A percentile compares a stretch with the other conserved stretches of the same genome.
phyloP scores from a whole-genome alignment of 2,888 invertebrate species.

The Melinaea menophilus region DNA sequence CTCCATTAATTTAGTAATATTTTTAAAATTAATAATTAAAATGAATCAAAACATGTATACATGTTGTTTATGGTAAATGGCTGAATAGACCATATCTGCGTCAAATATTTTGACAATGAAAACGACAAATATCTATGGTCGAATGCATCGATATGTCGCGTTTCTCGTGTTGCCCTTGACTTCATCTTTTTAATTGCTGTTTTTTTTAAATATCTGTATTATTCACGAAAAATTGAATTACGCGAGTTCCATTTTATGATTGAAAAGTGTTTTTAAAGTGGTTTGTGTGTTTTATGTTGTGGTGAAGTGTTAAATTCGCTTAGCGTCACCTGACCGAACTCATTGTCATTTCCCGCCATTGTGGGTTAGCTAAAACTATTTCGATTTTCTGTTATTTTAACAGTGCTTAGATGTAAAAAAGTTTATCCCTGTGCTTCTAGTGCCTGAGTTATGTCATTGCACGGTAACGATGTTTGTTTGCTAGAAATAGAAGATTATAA shows the following conservation, averaged over 20 bases:
- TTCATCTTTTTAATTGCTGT: conserved; percentile 63
- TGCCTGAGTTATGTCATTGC: conserved; percentile 73
- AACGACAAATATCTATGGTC: conserved; percentile 46
- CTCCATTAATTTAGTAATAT: too few relatives aligned
- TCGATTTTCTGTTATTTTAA: conserved; percentile 37
- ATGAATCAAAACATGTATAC: background rate
- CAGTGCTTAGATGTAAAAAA: conserved; percentile 54
- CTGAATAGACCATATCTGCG: conserved; percentile 5
- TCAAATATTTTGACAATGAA: background rate
- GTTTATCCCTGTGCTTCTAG: conserved; percentile 46
- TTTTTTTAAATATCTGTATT: conserved; percentile 46
- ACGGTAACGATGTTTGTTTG: conserved; percentile 76
- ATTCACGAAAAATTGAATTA: conserved; percentile 19
- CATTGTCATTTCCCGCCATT: conserved; percentile 80
- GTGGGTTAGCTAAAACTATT: conserved; percentile 62
- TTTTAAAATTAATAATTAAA: too few relatives aligned
- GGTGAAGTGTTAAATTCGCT: conserved; percentile 51
- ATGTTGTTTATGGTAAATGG: conserved; percentile 10
- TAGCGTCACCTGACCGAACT: conserved; percentile 77
- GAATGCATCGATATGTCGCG: conserved; percentile 54
- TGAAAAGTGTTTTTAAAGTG: conserved; percentile 43
- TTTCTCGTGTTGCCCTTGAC: conserved; percentile 69
- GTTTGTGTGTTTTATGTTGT: conserved; percentile 38
- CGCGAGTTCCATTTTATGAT: conserved; percentile 30
- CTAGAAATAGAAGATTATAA: conserved; percentile 76